phyloP scores from a whole-genome alignment of 2,797 vertebrate species.

The Galaxias olidus region DNA sequence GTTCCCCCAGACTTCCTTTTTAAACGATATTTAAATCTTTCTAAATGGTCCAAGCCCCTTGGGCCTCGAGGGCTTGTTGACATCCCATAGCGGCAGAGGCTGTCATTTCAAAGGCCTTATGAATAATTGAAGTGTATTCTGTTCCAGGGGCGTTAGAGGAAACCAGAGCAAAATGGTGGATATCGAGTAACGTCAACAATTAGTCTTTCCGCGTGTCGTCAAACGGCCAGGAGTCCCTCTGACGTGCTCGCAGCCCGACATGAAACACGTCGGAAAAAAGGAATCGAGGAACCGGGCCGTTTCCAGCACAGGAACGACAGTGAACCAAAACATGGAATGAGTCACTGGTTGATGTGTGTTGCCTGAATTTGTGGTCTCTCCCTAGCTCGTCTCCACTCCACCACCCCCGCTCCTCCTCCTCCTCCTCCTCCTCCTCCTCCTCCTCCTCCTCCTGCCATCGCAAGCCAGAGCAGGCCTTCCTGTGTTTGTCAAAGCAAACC shows the following conservation, averaged over 20 bases:
- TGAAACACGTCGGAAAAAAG: no score
- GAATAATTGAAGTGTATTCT: conserved; percentile 24
- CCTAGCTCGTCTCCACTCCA: conserved; percentile 46
- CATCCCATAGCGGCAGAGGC: neutral
- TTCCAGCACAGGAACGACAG: no score
- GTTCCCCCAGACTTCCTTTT: conserved; percentile 8
- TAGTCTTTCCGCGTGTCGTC: conserved; percentile 12
- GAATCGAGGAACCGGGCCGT: no score
- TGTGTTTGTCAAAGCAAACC: conserved; percentile 58
- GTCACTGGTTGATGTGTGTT: no score
- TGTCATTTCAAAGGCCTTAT: conserved; percentile 20
- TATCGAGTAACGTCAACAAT: conserved; percentile 19
- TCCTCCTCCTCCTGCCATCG: conserved; percentile 51
- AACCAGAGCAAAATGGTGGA: conserved; percentile 25
- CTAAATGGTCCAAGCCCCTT: conserved; percentile 30
- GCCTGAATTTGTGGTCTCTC: conserved; percentile 32
- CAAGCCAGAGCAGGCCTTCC: conserved; percentile 65
- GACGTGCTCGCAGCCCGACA: neutral
- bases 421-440: conserved; percentile 27
- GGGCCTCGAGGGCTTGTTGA: conserved; percentile 11
- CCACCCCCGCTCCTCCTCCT: conserved; percentile 40
- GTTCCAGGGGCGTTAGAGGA: conserved; percentile 17
- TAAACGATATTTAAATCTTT: conserved; percentile 33
- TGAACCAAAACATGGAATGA: no score
- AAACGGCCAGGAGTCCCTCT: neutral